phyloP scores from a whole-genome alignment of 2,888 invertebrate genomes.

The Volucella zonaria region DNA sequence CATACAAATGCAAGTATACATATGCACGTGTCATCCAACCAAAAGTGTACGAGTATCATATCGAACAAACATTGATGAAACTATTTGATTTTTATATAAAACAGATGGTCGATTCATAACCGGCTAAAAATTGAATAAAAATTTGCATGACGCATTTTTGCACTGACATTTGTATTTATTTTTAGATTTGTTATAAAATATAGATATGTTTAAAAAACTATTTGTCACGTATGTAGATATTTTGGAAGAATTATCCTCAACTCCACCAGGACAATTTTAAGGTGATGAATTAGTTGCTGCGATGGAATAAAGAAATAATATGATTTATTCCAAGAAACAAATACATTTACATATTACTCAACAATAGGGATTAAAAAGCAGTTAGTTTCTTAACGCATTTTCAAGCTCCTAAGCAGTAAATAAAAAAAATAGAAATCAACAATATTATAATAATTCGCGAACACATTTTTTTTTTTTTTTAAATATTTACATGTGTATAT shows the following conservation, averaged over 20 bases:
- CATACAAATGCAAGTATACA: conserved; percentile 18
- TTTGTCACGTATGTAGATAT: conserved; percentile 68
- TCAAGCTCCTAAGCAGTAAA: conserved; percentile 1
- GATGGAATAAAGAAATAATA: conserved; percentile 78
- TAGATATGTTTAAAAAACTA: conserved; percentile 65
- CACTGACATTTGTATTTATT: conserved; percentile 70
- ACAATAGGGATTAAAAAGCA: conserved; percentile 37
- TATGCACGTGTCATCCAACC: no score
- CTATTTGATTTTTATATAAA: conserved; percentile 43
- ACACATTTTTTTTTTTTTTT: background rate
- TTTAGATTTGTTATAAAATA: conserved; percentile 73
- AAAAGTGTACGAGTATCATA: conserved; percentile 19
- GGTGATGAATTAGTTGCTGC: conserved; percentile 79
- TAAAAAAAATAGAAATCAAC: background rate
- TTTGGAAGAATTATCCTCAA: conserved; percentile 77
- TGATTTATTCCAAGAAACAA: conserved; percentile 70
- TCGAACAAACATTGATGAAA: conserved; percentile 35
- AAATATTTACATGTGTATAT: background rate
- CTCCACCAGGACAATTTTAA: conserved; percentile 79
- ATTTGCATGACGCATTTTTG: conserved; percentile 67
- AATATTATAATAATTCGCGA: background rate
- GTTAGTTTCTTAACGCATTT: conserved; percentile 55
- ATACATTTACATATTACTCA: conserved; percentile 41
- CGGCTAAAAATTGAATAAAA: conserved; percentile 55
- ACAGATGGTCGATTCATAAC: conserved; percentile 47